Evolutionary conservation across 1,140 invertebrate species (phyloP).

Genomic region (Oreohelix idahoensis): DNA sequence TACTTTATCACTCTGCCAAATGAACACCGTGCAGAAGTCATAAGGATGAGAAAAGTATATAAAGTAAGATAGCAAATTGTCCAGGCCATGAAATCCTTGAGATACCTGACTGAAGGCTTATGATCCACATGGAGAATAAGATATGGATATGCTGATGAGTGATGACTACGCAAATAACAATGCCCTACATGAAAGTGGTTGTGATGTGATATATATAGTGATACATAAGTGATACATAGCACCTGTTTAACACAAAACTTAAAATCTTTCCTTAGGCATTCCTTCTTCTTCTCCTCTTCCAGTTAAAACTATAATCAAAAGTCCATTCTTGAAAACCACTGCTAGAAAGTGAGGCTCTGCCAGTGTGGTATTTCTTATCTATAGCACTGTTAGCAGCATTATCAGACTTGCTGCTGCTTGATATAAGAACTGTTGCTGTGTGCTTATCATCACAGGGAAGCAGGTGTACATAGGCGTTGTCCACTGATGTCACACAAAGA

Average conservation of each 20-base stretch:
- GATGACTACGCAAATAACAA: background rate
- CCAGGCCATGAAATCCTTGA: too few relatives aligned
- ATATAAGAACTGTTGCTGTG: background rate
- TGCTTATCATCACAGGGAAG: slow-evolving; percentile 23
- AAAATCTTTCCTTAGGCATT: background rate
- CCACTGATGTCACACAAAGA: slow-evolving; percentile 45
- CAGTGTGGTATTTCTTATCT: background rate
- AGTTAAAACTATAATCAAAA: slow-evolving; percentile 38
- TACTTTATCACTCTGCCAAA: too few relatives aligned
- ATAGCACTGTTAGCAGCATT: background rate
- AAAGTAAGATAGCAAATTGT: too few relatives aligned
- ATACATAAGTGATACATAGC: slow-evolving; percentile 3
- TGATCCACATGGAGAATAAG: too few relatives aligned
- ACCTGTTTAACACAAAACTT: background rate
- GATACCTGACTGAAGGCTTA: too few relatives aligned
- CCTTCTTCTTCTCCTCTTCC: slow-evolving; percentile 35
- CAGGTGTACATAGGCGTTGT: slow-evolving; percentile 37
- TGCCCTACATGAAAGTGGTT: background rate
- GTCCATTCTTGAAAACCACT: slow-evolving; percentile 31
- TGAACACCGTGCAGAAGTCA: too few relatives aligned
- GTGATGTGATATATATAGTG: too few relatives aligned
- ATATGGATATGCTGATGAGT: too few relatives aligned
- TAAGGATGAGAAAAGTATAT: too few relatives aligned
- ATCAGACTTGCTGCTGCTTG: background rate
- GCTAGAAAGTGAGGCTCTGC: background rate